A percentile compares a stretch with the other conserved stretches of the same genome.
These are phyloP conservation scores for Dryobates pubescens DNA, from an alignment of 2,797 vertebrate genomes.

Conservation along the genomic window DNA sequence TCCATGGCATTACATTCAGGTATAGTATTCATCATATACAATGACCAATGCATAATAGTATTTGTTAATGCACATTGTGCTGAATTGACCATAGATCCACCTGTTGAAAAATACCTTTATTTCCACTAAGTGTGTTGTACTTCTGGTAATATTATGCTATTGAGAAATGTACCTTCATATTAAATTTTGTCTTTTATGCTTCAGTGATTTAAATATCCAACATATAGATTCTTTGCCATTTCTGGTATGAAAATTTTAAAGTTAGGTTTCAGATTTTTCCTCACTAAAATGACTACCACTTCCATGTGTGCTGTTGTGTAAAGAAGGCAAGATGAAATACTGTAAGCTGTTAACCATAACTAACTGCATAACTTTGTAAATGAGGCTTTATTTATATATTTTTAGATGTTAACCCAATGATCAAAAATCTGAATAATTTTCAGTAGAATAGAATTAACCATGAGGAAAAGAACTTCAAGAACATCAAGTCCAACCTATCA, in stretches of 20 bases:
- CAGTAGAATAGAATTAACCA: too few species aligned
- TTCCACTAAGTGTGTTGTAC: neutral
- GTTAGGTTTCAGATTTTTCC: neutral
- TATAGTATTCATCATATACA: too few species aligned
- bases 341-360: neutral
- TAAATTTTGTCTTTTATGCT: neutral
- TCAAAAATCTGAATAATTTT: neutral
- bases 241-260: neutral
- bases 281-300: neutral
- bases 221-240: neutral
- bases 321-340: neutral
- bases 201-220: neutral
- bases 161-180: neutral
- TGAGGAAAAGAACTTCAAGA: too few species aligned
- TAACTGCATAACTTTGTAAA: neutral
- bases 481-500: too few species aligned
- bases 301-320: neutral
- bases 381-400: neutral
- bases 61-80: neutral
- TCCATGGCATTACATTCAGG: accelerated
- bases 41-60: neutral
- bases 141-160: neutral
- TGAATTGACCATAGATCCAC: neutral
- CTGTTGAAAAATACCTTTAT: neutral
- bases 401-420: neutral